Base-by-base conservation (phyloP, 2,797 vertebrate species). In the Aselliscus stoliczkanus region DNA sequence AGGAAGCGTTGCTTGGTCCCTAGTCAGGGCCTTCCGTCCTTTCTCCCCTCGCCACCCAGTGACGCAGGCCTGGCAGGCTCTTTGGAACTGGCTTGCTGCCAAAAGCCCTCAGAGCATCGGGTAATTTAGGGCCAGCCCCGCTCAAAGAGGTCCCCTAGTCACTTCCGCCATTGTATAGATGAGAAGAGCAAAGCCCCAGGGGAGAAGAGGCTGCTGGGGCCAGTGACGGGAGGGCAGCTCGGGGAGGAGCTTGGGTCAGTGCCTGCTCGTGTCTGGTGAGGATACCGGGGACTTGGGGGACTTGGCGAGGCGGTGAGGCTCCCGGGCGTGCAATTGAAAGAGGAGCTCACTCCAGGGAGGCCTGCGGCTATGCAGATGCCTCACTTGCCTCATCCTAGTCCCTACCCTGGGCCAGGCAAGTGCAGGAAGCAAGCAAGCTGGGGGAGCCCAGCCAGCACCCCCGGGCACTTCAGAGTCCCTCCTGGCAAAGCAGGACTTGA, bases 41-140 rank as follows among this genome's bases (percentile, higher is more conserved):
- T 58, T 17, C 9, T 84, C 37, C 3, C 11, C 13, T 31, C 21
- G 47, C 70, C 37, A 12, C 8, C 3, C 18, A 1, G 4, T 0
- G 47, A 50, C 0, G 2, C 12, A 20, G 83, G 70, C 0, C 0
- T 9, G 42, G 0, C 18, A 0, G 12, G 64, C 31, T 12, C 25
- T 75, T 42, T 52, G 17, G 12, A 50, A 37, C 20, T 1, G 25
- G n/a, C n/a, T 17, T 54, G 23, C 50, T 44, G 64, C 7, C 44
- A 1, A 12, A 27, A 31, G 9, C 13, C 4, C 29, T 4, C 7
- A 5, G 60, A n/a, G 73, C 76, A 70, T 11, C 1, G 0, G 14
- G 1, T 1, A 6, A 18, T n/a, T 75, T 9, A 42, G 47, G 37
- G 20, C 17, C 2, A 7, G 27, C 18, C 12, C 21, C 27, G 23